Evolutionary conservation across 2,888 invertebrate genomes (phyloP), one percentile per base, ranked within the genome.

Genomic region (Cynaeus angustus): DNA sequence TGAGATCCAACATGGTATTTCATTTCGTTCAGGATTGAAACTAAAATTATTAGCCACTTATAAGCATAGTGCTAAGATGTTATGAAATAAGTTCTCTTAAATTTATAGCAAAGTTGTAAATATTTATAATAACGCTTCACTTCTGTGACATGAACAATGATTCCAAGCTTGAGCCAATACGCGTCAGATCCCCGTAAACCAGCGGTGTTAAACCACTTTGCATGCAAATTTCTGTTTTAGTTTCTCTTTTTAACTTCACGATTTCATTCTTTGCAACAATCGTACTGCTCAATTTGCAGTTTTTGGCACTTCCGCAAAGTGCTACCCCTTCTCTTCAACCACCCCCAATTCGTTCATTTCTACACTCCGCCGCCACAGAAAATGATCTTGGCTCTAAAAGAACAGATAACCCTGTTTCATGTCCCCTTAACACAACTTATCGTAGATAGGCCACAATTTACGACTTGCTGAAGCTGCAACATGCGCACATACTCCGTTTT

Each of bases 381-480:
- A 58, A 45, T 58, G 43, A 41, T 45, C 43, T 58, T 58, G 58
- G 58, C 58, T 41, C 26, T 43, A 58, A 58, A 58, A 43, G 43
- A 38, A 58, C 21, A 12, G 61, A 61, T 61, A 61, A 61, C 33
- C 37, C 28, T 26, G 43, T 45, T 59, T 61, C 48, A 26, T 48
- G 61, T 48, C 46, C 61, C 37, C 61, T 48, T 61, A 37, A 16
- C 16, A 14, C 61, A 26, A 58, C 58, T 58, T 58, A 58, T 58
- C 58, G 9, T 9, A 8, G 55, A 55, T 55, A 55, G 55, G 14
- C 37, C 16, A 33, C 46, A 61, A 61, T 61, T 61, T 61, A 61
- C 48, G 61, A 61, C 61, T 48, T 61, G 61, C 61, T 61, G 61
- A 61, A 61, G 46, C 61, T 30, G 43, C 61, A 61, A 61, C 61